Base-by-base conservation (phyloP, 2,888 invertebrate genomes). In the Norana najaformis region DNA sequence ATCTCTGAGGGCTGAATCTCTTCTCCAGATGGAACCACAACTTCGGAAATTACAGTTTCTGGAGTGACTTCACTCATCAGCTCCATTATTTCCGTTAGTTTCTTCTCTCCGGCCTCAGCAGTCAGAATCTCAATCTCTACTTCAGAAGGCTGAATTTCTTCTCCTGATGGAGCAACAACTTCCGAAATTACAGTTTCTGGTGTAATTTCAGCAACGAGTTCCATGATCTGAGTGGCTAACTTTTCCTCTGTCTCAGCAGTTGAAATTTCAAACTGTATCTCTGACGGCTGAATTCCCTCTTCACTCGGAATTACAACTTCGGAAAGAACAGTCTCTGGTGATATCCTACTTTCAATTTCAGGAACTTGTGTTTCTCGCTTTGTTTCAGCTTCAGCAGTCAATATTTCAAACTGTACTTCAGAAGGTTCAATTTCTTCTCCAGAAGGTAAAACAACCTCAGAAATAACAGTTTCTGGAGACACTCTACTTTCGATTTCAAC, bases 91-190 rank as follows among this genome's bases (percentile, higher is more conserved):
- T 90, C 88, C 16, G 90, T 11, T 36, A 53, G 53, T 89, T 35
- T 53, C 89, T 69, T 47, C n/a, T 47, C 41, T 83, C 47, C 89
- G 23, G 90, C 88, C n/a, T 88, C 90, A 39, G 91, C 91, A 69
- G 90, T 89, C 18, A 90, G 82, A 53, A 91, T 69, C 47, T 91
- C 90, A 89, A 91, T 37, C 30, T 83, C 69, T 88, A 91, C 90
- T 89, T 91, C 91, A 41, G 85, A 69, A 14, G 90, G 89, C 85
- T 89, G 47, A 23, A 91, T 83, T 90, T 90, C 90, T 69, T 90
- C 89, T 13, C 16, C 90, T 8, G 53, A 6, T 89, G 88, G 88
- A 38, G 69, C 35, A 14, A 85, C 89, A 83, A 90, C 35, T 36
- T 89, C 90, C 36, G 88, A 35, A 37, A 38, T 88, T 20, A 90